phyloP scores from a whole-genome alignment of 2,888 invertebrate species.

The Colostygia pectinataria region DNA sequence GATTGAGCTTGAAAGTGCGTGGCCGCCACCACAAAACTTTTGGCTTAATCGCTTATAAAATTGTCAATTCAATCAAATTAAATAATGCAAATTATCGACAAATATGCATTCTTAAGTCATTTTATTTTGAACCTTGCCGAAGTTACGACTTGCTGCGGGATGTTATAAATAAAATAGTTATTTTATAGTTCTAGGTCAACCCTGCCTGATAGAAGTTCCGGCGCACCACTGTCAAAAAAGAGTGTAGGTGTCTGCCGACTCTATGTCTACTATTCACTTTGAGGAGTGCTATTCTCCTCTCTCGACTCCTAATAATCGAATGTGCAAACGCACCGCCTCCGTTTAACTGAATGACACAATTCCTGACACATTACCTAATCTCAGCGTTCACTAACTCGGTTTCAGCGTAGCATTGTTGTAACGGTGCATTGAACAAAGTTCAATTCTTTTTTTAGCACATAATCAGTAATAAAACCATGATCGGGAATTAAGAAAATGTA shows the following conservation, averaged over 20 bases:
- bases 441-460: too few relatives aligned
- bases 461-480: too few relatives aligned
- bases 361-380: constrained; percentile 75
- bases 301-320: constrained; percentile 55
- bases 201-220: constrained; percentile 13
- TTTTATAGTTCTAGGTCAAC: constrained; percentile 6
- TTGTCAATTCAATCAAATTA: constrained; percentile 38
- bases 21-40: constrained; percentile 76
- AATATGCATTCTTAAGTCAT: not conserved
- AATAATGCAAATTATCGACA: not conserved
- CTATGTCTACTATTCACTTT: constrained; percentile 57
- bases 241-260: constrained; percentile 60
- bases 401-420: constrained; percentile 37
- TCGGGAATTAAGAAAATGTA: too few relatives aligned
- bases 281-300: constrained; percentile 65
- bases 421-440: too few relatives aligned
- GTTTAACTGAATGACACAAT: constrained; percentile 76
- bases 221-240: constrained; percentile 24
- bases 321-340: constrained; percentile 73
- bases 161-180: not conserved
- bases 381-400: constrained; percentile 59
- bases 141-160: too few relatives aligned
- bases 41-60: constrained; percentile 45
- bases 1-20: constrained; percentile 53
- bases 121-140: not conserved